These are phyloP conservation scores for Drosophila nannoptera DNA, from an alignment of 1,140 invertebrate species.

Conservation along the genomic window DNA sequence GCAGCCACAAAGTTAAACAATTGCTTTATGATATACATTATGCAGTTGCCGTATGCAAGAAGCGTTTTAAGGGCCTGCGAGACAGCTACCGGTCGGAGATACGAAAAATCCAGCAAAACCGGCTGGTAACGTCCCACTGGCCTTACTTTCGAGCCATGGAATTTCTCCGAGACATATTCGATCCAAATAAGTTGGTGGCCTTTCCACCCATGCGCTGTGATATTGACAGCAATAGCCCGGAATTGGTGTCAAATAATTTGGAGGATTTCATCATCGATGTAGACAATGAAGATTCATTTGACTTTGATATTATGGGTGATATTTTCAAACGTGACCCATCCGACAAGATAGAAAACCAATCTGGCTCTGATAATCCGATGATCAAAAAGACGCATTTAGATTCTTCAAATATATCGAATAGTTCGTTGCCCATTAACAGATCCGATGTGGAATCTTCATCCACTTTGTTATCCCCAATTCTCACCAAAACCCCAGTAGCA, in stretches of 20 bases:
- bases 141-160: constrained; percentile 56
- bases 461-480: constrained; percentile 32
- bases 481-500: constrained; percentile 12
- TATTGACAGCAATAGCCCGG: not conserved
- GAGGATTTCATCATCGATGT: constrained; percentile 60
- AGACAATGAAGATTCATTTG: constrained; percentile 62
- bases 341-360: constrained; percentile 31
- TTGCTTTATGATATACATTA: not conserved
- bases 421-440: constrained; percentile 9
- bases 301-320: constrained; percentile 65
- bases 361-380: constrained; percentile 40
- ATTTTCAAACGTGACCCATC: constrained; percentile 55
- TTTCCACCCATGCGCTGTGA: constrained; percentile 38
- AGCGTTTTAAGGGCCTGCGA: constrained; percentile 56
- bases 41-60: constrained; percentile 47
- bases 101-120: constrained; percentile 56
- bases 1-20: not conserved
- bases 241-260: constrained; percentile 11
- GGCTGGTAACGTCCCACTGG: constrained; percentile 40
- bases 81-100: constrained; percentile 61
- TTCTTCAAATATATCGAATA: constrained; percentile 3
- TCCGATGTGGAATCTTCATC: constrained; percentile 50
- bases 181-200: constrained; percentile 37
- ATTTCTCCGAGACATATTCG: constrained; percentile 61
- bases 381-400: constrained; percentile 17